Base-by-base conservation (phyloP, 2,113 vertebrate species). In the Athene noctua region DNA sequence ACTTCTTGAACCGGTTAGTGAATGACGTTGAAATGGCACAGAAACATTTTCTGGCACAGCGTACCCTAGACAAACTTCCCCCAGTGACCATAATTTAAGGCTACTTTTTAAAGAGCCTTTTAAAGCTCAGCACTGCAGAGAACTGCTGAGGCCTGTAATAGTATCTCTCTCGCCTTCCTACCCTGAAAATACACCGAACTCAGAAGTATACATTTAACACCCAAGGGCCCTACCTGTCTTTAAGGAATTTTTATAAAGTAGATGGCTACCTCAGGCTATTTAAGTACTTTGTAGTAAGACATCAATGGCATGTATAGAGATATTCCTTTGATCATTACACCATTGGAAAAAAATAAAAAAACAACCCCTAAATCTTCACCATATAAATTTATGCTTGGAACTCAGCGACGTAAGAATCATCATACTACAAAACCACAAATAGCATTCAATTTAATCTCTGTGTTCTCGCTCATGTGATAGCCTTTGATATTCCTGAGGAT, bases 271-370 rank as follows among this genome's bases (percentile, higher is more conserved):
- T 85, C 65, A 6, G 96, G 95, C 91, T 97, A 90, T 81, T 67
- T 82, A 92, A 94, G 95, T 92, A 90, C 90, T 98, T 93, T 90
- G 91, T 94, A 96, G 92, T 88, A 94, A 95, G 97, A 96, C 92
- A 96, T 96, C 97, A 98, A 81, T 86, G 91, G 91, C 58, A 93
- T 79, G 91, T 88, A 77, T 22, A 72, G 73, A 96, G 91, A 91
- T 42, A 97, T 80, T 91, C 94, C 97, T 98, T 97, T 97, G 95
- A 97, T 95, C 92, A 90, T 58, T 86, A 93, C 93, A 93, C 72
- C 89, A 86, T 6, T 90, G 67, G 63, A 46, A 80, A 79, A 86
- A 95, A 91, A 80, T 9, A 85, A 71, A 40, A 89, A 95, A 96
- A 87, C 84, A 92, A 75, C 25, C 51, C 57, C 87, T 94, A 95